A percentile compares a stretch with the other conserved stretches of the same genome.
These are phyloP conservation scores for Triplophysa siluroides DNA, from an alignment of 2,113 vertebrate genomes.

Conservation along the genomic window DNA sequence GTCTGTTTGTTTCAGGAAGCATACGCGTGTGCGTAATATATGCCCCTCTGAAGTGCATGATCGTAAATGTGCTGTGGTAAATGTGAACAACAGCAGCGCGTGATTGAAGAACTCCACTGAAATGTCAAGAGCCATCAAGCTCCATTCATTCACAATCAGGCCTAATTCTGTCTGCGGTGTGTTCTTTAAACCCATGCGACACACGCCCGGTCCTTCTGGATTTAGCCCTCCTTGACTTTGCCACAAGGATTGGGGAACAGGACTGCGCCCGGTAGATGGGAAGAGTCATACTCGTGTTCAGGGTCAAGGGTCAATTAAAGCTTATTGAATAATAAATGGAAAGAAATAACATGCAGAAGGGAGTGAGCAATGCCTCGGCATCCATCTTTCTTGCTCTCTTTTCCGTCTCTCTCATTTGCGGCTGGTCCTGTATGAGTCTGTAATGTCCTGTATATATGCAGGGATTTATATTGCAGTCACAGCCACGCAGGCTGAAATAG, in stretches of 20 bases:
- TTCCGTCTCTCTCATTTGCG: slow-evolving; percentile 55
- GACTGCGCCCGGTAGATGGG: neutral
- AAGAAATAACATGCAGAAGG: slow-evolving; percentile 66
- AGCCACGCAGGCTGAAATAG: slow-evolving; percentile 69
- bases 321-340: slow-evolving; percentile 77
- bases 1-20: slow-evolving; percentile 24
- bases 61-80: slow-evolving; percentile 31
- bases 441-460: slow-evolving; percentile 81
- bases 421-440: slow-evolving; percentile 65
- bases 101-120: slow-evolving; percentile 58
- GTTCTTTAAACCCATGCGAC: slow-evolving; percentile 43
- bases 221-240: slow-evolving; percentile 52
- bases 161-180: slow-evolving; percentile 49
- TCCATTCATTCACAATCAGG: slow-evolving; percentile 54
- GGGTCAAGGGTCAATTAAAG: slow-evolving; percentile 71
- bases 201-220: slow-evolving; percentile 8
- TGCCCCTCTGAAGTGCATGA: slow-evolving; percentile 7
- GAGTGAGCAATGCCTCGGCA: slow-evolving; percentile 65
- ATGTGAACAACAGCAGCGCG: slow-evolving; percentile 46
- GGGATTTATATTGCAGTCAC: slow-evolving; percentile 80
- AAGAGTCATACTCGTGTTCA: slow-evolving; percentile 60
- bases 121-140: slow-evolving; percentile 61
- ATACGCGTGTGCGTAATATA: neutral
- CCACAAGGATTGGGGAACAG: slow-evolving; percentile 17
- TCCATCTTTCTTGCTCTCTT: slow-evolving; percentile 43